Evolutionary conservation across 2,888 invertebrate species (phyloP).

Genomic region (Agonopterix arenella): DNA sequence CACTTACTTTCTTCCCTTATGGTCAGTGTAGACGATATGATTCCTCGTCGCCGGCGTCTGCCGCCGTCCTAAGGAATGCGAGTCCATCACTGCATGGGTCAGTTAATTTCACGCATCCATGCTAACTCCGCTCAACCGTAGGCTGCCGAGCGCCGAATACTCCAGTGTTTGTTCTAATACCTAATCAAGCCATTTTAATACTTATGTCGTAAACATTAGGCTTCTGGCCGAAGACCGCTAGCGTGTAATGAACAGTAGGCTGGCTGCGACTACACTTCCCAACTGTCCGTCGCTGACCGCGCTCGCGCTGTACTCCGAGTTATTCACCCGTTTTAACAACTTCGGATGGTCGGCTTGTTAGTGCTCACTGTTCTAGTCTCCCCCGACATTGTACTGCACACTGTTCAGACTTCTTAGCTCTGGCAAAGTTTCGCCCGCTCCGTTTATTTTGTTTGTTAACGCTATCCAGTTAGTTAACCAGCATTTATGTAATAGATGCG

Average conservation of each 20-base stretch:
- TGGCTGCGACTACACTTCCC: conserved; percentile 22
- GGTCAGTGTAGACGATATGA: conserved; percentile 72
- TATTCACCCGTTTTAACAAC: conserved; percentile 57
- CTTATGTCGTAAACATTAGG: not conserved
- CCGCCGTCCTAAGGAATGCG: conserved; percentile 51
- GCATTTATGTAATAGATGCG: conserved; percentile 26
- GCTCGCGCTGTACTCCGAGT: conserved; percentile 33
- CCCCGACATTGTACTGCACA: conserved; percentile 53
- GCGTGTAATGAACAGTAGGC: not conserved
- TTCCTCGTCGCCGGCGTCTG: conserved; percentile 62
- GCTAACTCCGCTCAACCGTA: conserved; percentile 12
- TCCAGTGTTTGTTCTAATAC: too few relatives aligned
- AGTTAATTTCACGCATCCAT: conserved; percentile 11
- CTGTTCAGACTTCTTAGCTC: conserved; percentile 59
- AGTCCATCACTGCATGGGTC: conserved; percentile 43
- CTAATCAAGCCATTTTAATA: too few relatives aligned
- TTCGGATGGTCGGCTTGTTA: conserved; percentile 68
- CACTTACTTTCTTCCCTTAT: conserved; percentile 73
- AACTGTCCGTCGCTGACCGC: conserved; percentile 49
- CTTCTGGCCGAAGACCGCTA: not conserved
- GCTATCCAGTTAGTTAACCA: conserved; percentile 46
- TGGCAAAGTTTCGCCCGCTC: conserved; percentile 53
- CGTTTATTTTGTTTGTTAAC: conserved; percentile 65
- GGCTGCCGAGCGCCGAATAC: too few relatives aligned
- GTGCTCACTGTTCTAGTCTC: conserved; percentile 37